Percentiles rank a stretch among this genome's conserved stretches.
These are phyloP conservation scores for Aptenodytes forsteri DNA, from an alignment of 2,113 vertebrate species.

Conservation along the genomic window DNA sequence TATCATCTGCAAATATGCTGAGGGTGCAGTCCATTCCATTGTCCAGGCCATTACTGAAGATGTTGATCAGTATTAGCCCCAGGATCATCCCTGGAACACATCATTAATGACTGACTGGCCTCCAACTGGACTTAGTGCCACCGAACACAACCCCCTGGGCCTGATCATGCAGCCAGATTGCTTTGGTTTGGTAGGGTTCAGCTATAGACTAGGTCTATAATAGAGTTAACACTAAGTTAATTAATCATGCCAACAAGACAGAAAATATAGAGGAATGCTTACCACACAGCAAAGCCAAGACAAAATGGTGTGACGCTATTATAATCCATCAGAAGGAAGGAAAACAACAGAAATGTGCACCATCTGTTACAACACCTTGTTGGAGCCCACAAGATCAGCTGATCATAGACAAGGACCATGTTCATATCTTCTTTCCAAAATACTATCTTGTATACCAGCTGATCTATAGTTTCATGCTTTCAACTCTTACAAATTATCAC, in stretches of 20 bases:
- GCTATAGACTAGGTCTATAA: background rate
- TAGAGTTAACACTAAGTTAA: background rate
- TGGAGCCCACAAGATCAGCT: background rate
- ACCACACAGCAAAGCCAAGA: background rate
- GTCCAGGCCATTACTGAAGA: background rate
- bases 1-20: background rate
- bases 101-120: too few relatives aligned
- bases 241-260: background rate
- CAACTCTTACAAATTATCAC: background rate
- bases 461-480: background rate
- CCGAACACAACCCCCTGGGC: background rate
- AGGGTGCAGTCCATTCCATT: background rate
- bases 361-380: background rate
- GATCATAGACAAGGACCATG: background rate
- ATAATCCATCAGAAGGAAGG: background rate
- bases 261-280: background rate
- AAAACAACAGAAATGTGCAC: background rate
- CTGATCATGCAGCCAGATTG: background rate
- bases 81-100: background rate
- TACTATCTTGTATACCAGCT: background rate
- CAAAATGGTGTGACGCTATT: background rate
- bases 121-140: background rate
- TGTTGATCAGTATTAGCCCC: background rate
- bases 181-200: background rate
- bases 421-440: background rate